Evolutionary conservation across 1,140 invertebrate species (phyloP), one percentile per base, ranked within the genome.

Genomic region (Lamellibrachia luymesi): DNA sequence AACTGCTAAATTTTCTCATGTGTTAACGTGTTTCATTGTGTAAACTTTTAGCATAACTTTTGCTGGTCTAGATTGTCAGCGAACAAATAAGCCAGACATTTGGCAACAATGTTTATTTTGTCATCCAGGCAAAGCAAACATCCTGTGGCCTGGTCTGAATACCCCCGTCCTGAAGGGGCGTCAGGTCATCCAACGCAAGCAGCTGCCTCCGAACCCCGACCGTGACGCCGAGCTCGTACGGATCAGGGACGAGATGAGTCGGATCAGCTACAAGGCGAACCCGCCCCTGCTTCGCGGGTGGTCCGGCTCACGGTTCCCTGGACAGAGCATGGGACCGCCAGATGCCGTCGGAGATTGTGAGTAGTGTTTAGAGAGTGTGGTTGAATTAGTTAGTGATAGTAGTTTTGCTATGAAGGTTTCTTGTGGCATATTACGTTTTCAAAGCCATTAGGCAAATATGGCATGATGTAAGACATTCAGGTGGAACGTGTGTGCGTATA

Each of bases 141-240:
- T 99, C 94, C 51, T 98, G 92, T 99, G 98, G 98, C 99, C 99
- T 51, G 99, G 99, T 50, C 96, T 99, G 50, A 99, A 98, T 95
- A 96, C 97, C 1, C 98, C 98, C 4, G 97, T 99, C 13, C 96
- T 98, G 10, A 97, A 97, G 95, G 98, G 98, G 2, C 97, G 97
- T 95, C 97, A 98, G 95, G 94, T 98, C 1, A 95, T 98, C 0
- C 96, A 97, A 95, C 97, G 97, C 94, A 97, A 98, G 94, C 95
- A 97, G 94, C 95, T 98, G 22, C 97, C 98, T 1, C 97, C 97
- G 93, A 97, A 98, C 96, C 96, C 97, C 51, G 97, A 98, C 93
- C 96, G 97, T 94, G 97, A 98, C 95, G 97, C 97, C 93, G 98
- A 97, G 94, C 95, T 98, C 4, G 96, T 97, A 8, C 97, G 98